Evolutionary conservation across 2,797 vertebrate genomes (phyloP).

Genomic region (Capromys pilorides): DNA sequence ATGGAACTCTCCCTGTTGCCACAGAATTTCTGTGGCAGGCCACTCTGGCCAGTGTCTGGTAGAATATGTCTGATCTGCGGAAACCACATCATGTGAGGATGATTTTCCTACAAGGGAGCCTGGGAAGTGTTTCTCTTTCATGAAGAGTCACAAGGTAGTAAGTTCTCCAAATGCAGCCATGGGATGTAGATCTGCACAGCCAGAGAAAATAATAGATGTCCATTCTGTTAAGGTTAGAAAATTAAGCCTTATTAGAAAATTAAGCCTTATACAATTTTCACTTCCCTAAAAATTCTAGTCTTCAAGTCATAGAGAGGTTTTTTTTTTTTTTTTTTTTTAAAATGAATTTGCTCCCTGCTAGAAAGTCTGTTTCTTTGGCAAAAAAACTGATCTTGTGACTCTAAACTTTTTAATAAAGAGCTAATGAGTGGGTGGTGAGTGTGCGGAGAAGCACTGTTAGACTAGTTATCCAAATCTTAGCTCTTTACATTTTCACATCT

Average conservation of each 20-base stretch:
- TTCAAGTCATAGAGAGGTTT: not conserved
- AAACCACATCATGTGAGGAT: not conserved
- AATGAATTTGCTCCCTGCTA: not conserved
- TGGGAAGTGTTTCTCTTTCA: not conserved
- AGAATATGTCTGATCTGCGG: not conserved
- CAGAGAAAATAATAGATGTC: not conserved
- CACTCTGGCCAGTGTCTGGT: not conserved
- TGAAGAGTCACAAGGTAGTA: not conserved
- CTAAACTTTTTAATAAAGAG: not conserved
- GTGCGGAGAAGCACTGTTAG: not conserved
- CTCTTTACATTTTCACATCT: not conserved
- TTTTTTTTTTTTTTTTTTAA: too few species aligned
- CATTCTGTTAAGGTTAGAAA: not conserved
- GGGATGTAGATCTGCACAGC: not conserved
- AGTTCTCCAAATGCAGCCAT: not conserved
- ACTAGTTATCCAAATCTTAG: not conserved
- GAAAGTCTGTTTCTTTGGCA: not conserved
- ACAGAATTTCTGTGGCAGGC: not conserved
- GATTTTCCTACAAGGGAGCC: not conserved
- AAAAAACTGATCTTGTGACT: not conserved
- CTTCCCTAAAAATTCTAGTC: slow-evolving; percentile 19
- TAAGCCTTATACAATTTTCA: not conserved
- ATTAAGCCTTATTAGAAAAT: not conserved
- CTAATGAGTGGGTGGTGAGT: not conserved
- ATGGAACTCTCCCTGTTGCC: not conserved